A percentile compares a stretch with the other conserved stretches of the same genome.
Conservation (phyloP, 2,888 invertebrate genomes). For the Neoitamus cyanurus region DNA sequence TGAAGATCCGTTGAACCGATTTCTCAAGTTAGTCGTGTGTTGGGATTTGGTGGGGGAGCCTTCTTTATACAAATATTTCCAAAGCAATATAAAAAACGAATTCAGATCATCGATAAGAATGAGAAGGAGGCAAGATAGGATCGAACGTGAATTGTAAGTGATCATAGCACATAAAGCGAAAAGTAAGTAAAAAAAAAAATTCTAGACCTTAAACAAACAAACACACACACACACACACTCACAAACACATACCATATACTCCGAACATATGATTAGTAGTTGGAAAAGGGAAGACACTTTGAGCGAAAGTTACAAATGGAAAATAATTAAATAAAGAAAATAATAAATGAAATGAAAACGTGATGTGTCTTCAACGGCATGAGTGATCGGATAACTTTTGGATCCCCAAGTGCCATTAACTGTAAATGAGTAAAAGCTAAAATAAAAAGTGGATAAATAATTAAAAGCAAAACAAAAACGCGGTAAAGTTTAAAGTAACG, state of each 20-base stretch:
- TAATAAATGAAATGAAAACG: conserved; percentile 12
- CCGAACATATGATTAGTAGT: no score
- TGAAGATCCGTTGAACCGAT: no score
- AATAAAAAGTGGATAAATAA: background rate
- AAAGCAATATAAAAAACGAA: no score
- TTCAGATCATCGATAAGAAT: no score
- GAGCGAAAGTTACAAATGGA: background rate
- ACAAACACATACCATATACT: no score
- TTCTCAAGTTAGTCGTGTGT: no score
- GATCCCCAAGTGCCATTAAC: conserved; percentile 45
- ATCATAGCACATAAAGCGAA: background rate
- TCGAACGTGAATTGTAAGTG: background rate
- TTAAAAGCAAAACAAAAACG: background rate
- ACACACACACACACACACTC: background rate
- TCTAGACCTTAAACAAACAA: no score
- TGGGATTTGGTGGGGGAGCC: no score
- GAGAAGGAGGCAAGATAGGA: no score
- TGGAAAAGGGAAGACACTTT: background rate
- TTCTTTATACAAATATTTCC: no score
- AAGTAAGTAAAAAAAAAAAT: background rate
- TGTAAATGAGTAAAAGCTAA: conserved; percentile 12
- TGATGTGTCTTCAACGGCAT: conserved; percentile 42
- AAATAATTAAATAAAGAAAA: background rate
- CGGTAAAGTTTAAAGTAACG: background rate
- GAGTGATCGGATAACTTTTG: conserved; percentile 41